Conservation (phyloP, 23 tunicate species). For the Phallusia fumigata region DNA sequence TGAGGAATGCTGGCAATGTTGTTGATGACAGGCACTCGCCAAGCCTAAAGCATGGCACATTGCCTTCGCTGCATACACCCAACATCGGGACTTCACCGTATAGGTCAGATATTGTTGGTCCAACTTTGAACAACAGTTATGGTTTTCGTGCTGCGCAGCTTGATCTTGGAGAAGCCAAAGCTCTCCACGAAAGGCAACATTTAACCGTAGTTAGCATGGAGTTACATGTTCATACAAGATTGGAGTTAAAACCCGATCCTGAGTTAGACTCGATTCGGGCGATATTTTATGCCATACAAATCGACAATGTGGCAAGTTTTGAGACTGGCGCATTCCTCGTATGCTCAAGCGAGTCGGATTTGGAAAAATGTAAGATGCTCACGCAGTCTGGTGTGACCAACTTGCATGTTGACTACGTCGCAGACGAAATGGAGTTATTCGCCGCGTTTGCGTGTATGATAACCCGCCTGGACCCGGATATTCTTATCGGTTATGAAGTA, state of each 20-base stretch:
- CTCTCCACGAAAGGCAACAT: conserved; percentile 70
- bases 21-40: neutral
- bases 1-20: neutral
- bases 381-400: conserved; percentile 44
- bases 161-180: conserved; percentile 45
- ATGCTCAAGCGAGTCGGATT: neutral
- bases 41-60: neutral
- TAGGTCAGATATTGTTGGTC: conserved; percentile 16
- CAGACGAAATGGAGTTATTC: conserved; percentile 42
- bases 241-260: conserved; percentile 80
- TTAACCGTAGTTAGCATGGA: conserved; percentile 63
- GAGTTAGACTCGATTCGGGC: conserved; percentile 76
- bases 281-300: conserved; percentile 67
- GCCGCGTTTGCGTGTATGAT: conserved; percentile 18
- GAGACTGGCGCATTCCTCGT: conserved; percentile 46
- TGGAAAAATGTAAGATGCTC: neutral
- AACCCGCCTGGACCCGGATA: conserved; percentile 40
- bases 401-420: conserved; percentile 39
- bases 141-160: conserved; percentile 41
- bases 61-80: neutral
- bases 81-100: neutral
- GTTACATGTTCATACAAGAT: conserved; percentile 56
- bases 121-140: conserved; percentile 25
- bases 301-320: conserved; percentile 21
- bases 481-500: conserved; percentile 77